Evolutionary conservation across 2,888 invertebrate genomes (phyloP).

Genomic region (Clostera curtula): DNA sequence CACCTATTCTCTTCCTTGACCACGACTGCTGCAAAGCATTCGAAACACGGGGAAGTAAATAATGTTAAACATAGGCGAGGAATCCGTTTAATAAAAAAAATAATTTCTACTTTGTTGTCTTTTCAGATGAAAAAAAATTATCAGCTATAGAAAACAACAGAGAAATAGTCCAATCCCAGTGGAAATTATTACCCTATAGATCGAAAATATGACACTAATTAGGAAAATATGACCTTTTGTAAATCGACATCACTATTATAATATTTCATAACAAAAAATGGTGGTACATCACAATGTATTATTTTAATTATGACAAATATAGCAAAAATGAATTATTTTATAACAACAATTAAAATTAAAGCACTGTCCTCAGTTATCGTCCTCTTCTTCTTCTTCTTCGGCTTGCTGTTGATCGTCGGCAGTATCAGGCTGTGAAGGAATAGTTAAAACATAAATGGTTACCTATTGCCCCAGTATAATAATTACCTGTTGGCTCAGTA

Average conservation of each 20-base stretch:
- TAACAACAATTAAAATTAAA: background rate
- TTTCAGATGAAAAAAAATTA: constrained; percentile 65
- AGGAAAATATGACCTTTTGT: background rate
- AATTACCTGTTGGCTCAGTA: background rate
- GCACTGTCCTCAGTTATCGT: background rate
- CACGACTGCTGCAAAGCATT: background rate
- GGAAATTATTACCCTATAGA: constrained; percentile 66
- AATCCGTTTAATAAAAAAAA: background rate
- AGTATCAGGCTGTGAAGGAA: background rate
- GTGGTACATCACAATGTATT: background rate
- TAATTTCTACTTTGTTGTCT: background rate
- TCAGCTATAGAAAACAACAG: constrained; percentile 57
- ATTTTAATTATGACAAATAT: background rate
- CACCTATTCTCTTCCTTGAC: too few relatives aligned
- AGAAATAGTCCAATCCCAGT: constrained; percentile 62
- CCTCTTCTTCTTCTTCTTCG: background rate
- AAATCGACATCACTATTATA: background rate
- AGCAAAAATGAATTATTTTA: background rate
- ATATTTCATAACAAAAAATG: background rate
- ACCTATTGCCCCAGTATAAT: background rate
- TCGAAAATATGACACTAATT: constrained; percentile 49
- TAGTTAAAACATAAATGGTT: background rate
- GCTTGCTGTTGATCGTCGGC: background rate
- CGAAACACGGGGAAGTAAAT: background rate
- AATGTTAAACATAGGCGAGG: too few relatives aligned